phyloP scores from a whole-genome alignment of 2,113 vertebrate species.

The Ornithorhynchus anatinus region DNA sequence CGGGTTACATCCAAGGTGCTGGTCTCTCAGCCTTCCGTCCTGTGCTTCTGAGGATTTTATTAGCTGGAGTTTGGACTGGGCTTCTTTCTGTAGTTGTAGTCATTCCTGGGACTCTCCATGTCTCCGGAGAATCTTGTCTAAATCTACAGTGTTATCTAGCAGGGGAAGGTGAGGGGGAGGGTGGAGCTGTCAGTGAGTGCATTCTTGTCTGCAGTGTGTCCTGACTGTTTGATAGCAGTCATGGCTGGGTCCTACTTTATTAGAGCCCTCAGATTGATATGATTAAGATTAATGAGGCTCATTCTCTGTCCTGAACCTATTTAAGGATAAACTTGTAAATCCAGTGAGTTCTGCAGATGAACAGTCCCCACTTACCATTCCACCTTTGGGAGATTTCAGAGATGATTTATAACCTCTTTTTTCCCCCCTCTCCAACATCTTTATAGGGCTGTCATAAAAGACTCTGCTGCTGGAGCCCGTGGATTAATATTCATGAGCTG shows the following conservation, averaged over 20 bases:
- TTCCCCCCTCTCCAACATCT: slow-evolving; percentile 9
- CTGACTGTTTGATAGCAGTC: slow-evolving; percentile 47
- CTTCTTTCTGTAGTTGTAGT: too few relatives aligned
- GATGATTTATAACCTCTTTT: slow-evolving; percentile 37
- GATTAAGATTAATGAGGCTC: slow-evolving; percentile 61
- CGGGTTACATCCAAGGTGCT: too few relatives aligned
- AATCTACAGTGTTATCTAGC: not conserved
- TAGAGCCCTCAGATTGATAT: slow-evolving; percentile 53
- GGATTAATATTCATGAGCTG: slow-evolving; percentile 20
- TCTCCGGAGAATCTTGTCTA: not conserved
- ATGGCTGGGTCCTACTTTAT: slow-evolving; percentile 45
- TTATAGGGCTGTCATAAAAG: slow-evolving; percentile 33
- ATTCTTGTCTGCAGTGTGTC: slow-evolving; percentile 60
- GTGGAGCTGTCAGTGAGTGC: slow-evolving; percentile 21
- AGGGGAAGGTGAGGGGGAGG: not conserved
- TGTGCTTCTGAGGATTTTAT: too few relatives aligned
- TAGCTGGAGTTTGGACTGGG: too few relatives aligned
- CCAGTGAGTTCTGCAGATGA: slow-evolving; percentile 48
- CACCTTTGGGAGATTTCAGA: slow-evolving; percentile 37
- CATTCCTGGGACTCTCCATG: too few relatives aligned
- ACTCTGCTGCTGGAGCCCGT: not conserved
- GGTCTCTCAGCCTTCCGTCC: too few relatives aligned
- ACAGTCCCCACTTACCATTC: slow-evolving; percentile 48
- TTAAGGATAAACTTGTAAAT: slow-evolving; percentile 59
- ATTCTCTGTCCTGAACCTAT: slow-evolving; percentile 41